Conservation (phyloP, 2,797 vertebrate genomes). For the Xenops minutus region DNA sequence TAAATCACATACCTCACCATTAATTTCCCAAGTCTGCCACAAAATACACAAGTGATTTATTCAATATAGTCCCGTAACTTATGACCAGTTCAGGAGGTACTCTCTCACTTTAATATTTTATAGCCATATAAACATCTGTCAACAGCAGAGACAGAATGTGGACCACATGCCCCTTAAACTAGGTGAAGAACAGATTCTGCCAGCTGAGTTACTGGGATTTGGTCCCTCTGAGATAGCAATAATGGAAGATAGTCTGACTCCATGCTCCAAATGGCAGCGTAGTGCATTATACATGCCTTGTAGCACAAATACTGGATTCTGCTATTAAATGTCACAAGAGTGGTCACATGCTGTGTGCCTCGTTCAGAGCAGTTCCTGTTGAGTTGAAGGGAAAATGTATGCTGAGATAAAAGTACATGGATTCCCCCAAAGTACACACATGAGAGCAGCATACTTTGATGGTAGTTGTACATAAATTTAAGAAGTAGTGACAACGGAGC, state of each 20-base stretch:
- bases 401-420: not conserved
- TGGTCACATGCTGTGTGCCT: not conserved
- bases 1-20: fast-evolving
- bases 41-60: not conserved
- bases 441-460: not conserved
- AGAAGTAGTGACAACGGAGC: not conserved
- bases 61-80: not conserved
- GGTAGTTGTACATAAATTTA: not conserved
- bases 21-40: not conserved
- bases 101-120: not conserved
- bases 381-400: not conserved
- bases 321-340: not conserved
- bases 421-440: not conserved
- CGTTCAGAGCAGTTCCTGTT: not conserved
- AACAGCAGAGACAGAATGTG: not conserved
- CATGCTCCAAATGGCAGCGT: not conserved
- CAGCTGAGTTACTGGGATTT: not conserved
- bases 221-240: not conserved
- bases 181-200: not conserved
- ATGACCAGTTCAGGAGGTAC: not conserved
- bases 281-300: not conserved
- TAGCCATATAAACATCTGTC: not conserved
- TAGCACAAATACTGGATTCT: not conserved
- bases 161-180: not conserved
- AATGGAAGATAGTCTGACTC: not conserved